Evolutionary conservation across 2,113 vertebrate species (phyloP).

Genomic region (Hystrix brachyura): DNA sequence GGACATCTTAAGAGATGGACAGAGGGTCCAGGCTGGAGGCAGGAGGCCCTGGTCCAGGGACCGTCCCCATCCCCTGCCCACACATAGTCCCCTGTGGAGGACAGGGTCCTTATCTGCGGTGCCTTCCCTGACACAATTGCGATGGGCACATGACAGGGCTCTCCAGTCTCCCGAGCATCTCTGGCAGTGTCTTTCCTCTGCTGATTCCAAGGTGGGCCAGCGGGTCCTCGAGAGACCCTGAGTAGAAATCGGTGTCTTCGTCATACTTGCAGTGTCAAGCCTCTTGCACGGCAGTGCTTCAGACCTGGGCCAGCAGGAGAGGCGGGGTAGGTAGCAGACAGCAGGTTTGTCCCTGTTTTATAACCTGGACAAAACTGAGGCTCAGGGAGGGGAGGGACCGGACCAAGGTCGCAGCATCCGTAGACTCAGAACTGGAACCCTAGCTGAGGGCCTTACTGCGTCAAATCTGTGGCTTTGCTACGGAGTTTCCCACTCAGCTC

Average conservation of each 20-base stretch:
- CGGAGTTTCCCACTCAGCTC: background rate
- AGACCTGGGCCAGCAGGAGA: background rate
- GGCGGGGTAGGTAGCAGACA: background rate
- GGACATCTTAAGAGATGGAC: background rate
- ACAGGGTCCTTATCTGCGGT: rapidly evolving
- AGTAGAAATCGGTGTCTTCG: constrained; percentile 47
- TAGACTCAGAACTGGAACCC: background rate
- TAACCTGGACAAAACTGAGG: background rate
- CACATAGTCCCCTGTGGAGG: too few relatives aligned
- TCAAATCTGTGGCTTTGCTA: background rate
- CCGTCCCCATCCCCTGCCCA: background rate
- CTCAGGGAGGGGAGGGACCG: background rate
- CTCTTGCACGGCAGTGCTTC: background rate
- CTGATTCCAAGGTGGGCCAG: constrained; percentile 16
- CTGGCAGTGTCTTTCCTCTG: constrained; percentile 13
- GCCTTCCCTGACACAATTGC: background rate
- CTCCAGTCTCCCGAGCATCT: background rate
- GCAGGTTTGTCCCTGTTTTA: background rate
- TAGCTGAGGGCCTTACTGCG: too few relatives aligned
- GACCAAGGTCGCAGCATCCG: background rate
- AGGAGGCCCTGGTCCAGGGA: background rate
- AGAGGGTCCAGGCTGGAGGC: background rate
- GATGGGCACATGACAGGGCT: background rate
- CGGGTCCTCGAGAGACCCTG: constrained; percentile 48
- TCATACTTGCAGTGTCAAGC: background rate